Evolutionary conservation across 2,797 vertebrate genomes (phyloP), one percentile per base, ranked within the genome.

Genomic region (Acanthopagrus latus): DNA sequence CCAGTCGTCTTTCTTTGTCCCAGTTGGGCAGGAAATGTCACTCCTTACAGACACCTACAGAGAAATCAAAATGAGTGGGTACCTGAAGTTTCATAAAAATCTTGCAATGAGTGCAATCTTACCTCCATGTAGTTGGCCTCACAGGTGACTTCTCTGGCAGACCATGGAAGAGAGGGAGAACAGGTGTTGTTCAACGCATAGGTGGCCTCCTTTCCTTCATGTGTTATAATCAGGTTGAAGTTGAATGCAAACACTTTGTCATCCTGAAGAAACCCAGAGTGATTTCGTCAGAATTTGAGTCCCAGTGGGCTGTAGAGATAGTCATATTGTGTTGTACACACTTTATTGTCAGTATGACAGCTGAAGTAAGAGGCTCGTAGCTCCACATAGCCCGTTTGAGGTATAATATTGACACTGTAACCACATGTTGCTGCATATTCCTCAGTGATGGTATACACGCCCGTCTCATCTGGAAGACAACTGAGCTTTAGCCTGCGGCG

Each of bases 361-460:
- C 94, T 95, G 74, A 96, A 91, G 80, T 94, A 95, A 0, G 95
- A 96, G 0, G 93, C 89, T 11, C 93, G 74, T 2, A 95, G 82
- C 78, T 89, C 86, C 2, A 87, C 65, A 1, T 60, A 80, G 11
- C 82, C 89, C 0, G 33, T 64, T 0, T 80, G 13, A 23, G 82
- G 74, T 17, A 89, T 64, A 1, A 81, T 13, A 6, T 4, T 67
- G 55, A 87, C 4, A 0, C 59, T 92, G 77, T 95, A 96, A 2
- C 95, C 95, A 62, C 95, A 95, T 48, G 64, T 43, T 1, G 88
- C 88, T 10, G 82, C 86, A 58, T 92, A 89, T 2, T 64, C 4
- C n/a, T 72, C 16, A 0, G 84, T 90, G 51, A 94, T 64, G 29
- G 78, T 50, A 20, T 92, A 55, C 1, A 44, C 68, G 0, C 91